phyloP scores from a whole-genome alignment of 2,888 invertebrate species.

The Diogma glabrata region DNA sequence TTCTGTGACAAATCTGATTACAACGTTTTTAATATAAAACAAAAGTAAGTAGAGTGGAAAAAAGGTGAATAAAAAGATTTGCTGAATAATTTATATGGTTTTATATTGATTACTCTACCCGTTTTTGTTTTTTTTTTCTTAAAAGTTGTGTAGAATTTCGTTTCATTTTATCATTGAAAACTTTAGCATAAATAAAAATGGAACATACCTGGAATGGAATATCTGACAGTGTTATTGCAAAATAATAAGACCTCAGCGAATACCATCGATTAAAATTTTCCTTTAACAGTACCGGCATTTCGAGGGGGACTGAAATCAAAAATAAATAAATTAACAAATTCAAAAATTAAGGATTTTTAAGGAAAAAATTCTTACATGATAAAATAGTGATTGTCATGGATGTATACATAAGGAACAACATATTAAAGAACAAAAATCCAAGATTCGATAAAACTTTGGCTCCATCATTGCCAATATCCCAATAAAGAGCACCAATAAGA shows the following conservation, averaged over 20 bases:
- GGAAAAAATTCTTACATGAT: conserved; percentile 61
- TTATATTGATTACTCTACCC: too few species aligned
- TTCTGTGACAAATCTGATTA: too few species aligned
- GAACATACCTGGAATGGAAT: conserved; percentile 86
- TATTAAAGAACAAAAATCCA: conserved; percentile 95
- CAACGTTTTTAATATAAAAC: too few species aligned
- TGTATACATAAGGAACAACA: conserved; percentile 97
- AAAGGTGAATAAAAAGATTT: too few species aligned
- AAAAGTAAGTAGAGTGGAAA: too few species aligned
- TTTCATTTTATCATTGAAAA: neutral
- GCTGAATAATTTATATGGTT: too few species aligned
- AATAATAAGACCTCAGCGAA: conserved; percentile 84
- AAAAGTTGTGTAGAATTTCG: too few species aligned
- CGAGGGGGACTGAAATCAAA: conserved; percentile 68
- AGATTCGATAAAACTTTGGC: conserved; percentile 92
- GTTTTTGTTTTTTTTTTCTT: too few species aligned
- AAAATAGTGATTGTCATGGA: conserved; percentile 99
- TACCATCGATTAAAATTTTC: conserved; percentile 98
- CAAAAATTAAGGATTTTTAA: conserved; percentile 4
- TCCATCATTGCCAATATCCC: conserved; percentile 92
- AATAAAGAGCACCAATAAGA: conserved; percentile 88
- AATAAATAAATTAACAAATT: conserved; percentile 9
- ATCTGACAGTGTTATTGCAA: conserved; percentile 92
- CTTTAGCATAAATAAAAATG: neutral
- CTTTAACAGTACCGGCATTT: conserved; percentile 87